Conservation (phyloP, 2,797 vertebrate species). For the Microcaecilia unicolor region DNA sequence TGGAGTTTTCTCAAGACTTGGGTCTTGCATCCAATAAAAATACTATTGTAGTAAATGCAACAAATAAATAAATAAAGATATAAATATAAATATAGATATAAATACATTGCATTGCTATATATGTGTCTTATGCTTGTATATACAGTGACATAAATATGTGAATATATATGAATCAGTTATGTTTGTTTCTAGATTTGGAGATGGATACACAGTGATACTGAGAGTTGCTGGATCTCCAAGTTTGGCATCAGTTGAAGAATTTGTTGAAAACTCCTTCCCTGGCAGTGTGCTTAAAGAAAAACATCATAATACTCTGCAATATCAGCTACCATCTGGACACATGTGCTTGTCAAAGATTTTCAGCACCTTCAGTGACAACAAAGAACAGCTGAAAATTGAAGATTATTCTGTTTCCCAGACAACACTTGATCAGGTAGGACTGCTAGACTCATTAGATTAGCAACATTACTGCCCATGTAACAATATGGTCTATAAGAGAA, state of each 20-base stretch:
- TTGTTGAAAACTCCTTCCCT: background rate
- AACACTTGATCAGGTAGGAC: background rate
- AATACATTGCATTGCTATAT: too few relatives aligned
- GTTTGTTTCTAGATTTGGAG: background rate
- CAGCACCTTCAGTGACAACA: slow-evolving; percentile 15
- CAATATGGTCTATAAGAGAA: too few relatives aligned
- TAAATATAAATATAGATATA: too few relatives aligned
- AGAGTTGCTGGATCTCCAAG: background rate
- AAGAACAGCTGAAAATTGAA: slow-evolving; percentile 7
- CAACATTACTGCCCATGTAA: too few relatives aligned
- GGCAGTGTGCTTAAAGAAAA: slow-evolving; percentile 10
- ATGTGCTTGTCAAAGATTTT: slow-evolving; percentile 18
- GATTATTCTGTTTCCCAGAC: slow-evolving; percentile 8
- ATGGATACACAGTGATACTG: background rate
- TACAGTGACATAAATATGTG: too few relatives aligned
- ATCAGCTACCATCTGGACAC: slow-evolving; percentile 28
- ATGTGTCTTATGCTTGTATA: too few relatives aligned
- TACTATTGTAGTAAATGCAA: too few relatives aligned
- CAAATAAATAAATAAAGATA: too few relatives aligned
- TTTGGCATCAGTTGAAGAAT: background rate
- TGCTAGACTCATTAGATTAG: too few relatives aligned
- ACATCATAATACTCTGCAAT: slow-evolving; percentile 8
- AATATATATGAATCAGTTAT: too few relatives aligned
- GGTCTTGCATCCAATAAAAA: too few relatives aligned
- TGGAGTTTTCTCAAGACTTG: too few relatives aligned